Percentiles rank a stretch among this genome's conserved stretches.
These are phyloP conservation scores for Acrobasis suavella DNA, from an alignment of 2,888 invertebrate genomes.

Conservation along the genomic window DNA sequence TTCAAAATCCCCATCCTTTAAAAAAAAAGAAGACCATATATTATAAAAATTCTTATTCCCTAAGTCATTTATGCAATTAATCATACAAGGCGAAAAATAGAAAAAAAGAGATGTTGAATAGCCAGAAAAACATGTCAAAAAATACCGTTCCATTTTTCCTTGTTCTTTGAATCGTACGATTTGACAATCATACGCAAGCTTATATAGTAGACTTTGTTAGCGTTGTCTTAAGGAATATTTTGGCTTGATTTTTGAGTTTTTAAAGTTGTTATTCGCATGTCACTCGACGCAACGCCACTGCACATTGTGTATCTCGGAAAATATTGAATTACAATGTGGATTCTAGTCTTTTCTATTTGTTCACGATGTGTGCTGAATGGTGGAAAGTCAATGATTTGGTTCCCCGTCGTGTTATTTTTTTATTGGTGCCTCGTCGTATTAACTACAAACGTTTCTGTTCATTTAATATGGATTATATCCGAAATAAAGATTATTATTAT, in stretches of 20 bases:
- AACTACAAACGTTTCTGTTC: too few relatives aligned
- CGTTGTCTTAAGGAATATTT: background rate
- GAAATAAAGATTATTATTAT: too few relatives aligned
- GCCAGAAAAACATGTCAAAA: background rate
- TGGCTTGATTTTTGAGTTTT: background rate
- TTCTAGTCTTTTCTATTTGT: conserved; percentile 21
- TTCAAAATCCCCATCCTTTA: too few relatives aligned
- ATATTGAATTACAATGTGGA: conserved; percentile 22
- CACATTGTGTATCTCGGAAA: conserved; percentile 20
- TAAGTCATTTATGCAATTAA: too few relatives aligned
- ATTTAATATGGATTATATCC: too few relatives aligned
- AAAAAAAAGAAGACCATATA: too few relatives aligned
- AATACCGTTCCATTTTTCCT: conserved; percentile 8
- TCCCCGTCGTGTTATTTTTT: too few relatives aligned
- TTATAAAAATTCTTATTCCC: too few relatives aligned
- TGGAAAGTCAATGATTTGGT: too few relatives aligned
- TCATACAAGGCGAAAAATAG: too few relatives aligned
- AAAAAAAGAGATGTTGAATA: background rate
- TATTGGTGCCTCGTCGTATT: too few relatives aligned
- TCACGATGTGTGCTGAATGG: background rate
- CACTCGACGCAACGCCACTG: conserved; percentile 18
- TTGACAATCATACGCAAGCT: conserved; percentile 12
- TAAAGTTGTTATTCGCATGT: conserved; percentile 15
- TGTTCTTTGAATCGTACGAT: conserved; percentile 1
- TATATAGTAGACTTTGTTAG: background rate